Conservation (phyloP, 2,888 invertebrate species). For the Incurvaria masculella region DNA sequence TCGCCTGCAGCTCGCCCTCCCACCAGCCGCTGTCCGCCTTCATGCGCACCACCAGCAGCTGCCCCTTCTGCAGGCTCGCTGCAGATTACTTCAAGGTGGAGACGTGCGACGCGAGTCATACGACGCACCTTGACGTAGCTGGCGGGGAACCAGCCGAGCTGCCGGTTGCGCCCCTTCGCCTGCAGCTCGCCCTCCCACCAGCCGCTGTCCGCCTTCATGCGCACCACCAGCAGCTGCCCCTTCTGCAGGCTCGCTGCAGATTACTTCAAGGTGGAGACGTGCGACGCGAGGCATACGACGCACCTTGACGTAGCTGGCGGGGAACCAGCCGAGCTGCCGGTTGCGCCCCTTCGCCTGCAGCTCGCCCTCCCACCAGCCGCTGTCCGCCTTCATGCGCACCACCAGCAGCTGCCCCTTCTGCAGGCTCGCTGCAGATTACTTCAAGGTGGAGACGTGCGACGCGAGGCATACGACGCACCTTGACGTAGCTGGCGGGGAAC, state of each 20-base stretch:
- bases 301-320: constrained; percentile 95
- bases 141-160: constrained; percentile 99
- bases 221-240: constrained; percentile 93
- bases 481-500: constrained; percentile 99
- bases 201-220: constrained; percentile 94
- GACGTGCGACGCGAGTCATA: no score
- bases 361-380: constrained; percentile 99
- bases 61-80: constrained; percentile 84
- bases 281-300: no score
- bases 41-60: constrained; percentile 93
- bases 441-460: no score
- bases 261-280: no score
- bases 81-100: no score
- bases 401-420: constrained; percentile 90
- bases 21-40: constrained; percentile 99
- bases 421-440: no score
- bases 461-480: no score
- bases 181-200: constrained; percentile 99
- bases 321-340: constrained; percentile 97
- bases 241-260: constrained; percentile 78
- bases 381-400: constrained; percentile 94
- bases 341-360: constrained; percentile 88
- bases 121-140: constrained; percentile 93
- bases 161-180: constrained; percentile 83
- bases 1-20: constrained; percentile 97